Evolutionary conservation across 2,888 invertebrate species (phyloP).

Genomic region (Heliconius charithonia): DNA sequence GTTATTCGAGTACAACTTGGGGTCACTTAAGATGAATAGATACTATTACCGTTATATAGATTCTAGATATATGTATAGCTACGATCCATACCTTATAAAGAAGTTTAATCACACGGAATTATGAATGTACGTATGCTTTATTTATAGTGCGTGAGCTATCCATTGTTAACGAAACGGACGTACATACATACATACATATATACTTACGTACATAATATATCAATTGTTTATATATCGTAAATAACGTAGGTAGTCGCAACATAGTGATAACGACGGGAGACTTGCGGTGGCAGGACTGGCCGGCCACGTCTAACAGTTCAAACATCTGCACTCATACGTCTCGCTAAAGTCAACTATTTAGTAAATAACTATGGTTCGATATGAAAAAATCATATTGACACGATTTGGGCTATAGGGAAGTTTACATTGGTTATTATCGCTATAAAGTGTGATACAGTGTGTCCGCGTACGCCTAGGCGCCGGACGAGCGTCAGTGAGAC

Average conservation of each 20-base stretch:
- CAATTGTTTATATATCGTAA: constrained; percentile 70
- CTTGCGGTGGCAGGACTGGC: constrained; percentile 58
- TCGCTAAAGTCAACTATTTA: constrained; percentile 60
- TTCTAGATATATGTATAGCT: not conserved
- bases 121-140: constrained; percentile 14
- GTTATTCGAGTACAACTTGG: no score
- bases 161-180: constrained; percentile 42
- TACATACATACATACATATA: constrained; percentile 4
- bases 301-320: constrained; percentile 49
- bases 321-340: constrained; percentile 57
- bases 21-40: no score
- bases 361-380: constrained; percentile 33
- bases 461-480: constrained; percentile 60
- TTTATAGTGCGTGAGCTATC: constrained; percentile 30
- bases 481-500: constrained; percentile 55
- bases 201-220: constrained; percentile 57
- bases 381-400: constrained; percentile 57
- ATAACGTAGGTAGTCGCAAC: constrained; percentile 63
- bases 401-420: constrained; percentile 63
- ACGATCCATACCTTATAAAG: not conserved
- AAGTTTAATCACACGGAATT: constrained; percentile 2
- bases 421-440: constrained; percentile 74
- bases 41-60: not conserved
- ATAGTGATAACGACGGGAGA: constrained; percentile 63
- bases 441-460: constrained; percentile 66